These are phyloP conservation scores for Ictalurus furcatus DNA, from an alignment of 2,113 vertebrate genomes.

Conservation along the genomic window DNA sequence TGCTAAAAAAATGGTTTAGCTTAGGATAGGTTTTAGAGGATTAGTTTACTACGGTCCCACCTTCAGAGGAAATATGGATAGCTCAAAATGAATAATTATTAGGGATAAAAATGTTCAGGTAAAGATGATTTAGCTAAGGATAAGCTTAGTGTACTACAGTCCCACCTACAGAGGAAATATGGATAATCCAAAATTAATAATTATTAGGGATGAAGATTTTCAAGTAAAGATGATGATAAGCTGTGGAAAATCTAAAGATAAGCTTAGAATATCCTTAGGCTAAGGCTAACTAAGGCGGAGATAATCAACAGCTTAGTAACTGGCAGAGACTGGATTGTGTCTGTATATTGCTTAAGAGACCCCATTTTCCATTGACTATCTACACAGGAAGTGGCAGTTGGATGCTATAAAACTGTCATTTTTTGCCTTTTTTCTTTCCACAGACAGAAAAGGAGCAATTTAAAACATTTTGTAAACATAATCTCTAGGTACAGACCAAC, in stretches of 20 bases:
- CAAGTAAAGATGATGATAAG: background rate
- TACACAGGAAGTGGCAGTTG: background rate
- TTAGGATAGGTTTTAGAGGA: background rate
- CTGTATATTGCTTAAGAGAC: background rate
- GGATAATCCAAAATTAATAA: background rate
- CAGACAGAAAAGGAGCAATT: background rate
- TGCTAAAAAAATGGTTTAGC: background rate
- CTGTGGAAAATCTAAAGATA: background rate
- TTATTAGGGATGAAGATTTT: background rate
- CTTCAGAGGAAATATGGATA: background rate
- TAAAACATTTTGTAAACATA: background rate
- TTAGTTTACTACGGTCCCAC: background rate
- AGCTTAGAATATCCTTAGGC: background rate
- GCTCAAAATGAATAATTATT: background rate
- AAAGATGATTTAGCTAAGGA: background rate
- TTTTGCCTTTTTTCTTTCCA: background rate
- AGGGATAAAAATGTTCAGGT: background rate
- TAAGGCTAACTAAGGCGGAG: background rate
- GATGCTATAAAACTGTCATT: slow-evolving; percentile 46
- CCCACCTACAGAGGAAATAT: background rate
- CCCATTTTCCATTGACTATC: background rate
- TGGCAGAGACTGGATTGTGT: background rate
- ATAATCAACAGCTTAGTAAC: background rate
- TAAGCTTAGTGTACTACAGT: background rate
- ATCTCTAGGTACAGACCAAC: background rate